phyloP scores from a whole-genome alignment of 2,888 invertebrate species.

The Ptilodon capucinus region DNA sequence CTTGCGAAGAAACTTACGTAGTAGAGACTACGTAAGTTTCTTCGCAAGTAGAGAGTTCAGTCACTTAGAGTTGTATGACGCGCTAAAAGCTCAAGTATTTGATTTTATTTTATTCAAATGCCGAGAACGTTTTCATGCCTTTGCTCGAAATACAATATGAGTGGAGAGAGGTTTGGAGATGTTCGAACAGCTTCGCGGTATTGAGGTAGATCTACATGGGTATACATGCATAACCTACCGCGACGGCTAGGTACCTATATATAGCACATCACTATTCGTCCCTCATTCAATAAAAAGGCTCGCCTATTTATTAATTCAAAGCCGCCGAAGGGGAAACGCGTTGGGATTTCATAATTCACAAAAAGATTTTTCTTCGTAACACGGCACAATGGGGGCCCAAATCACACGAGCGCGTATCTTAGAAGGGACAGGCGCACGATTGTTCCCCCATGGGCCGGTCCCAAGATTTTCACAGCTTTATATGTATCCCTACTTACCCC shows the following conservation, averaged over 20 bases:
- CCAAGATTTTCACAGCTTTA: slow-evolving; percentile 51
- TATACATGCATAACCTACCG: too few relatives aligned
- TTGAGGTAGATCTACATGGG: neutral
- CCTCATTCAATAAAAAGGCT: neutral
- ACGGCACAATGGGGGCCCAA: slow-evolving; percentile 47
- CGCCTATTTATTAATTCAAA: slow-evolving; percentile 19
- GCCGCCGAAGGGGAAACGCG: slow-evolving; percentile 29
- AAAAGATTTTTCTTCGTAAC: slow-evolving; percentile 44
- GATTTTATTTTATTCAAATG: slow-evolving; percentile 43
- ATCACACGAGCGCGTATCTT: slow-evolving; percentile 48
- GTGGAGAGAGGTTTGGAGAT: neutral
- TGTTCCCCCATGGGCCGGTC: slow-evolving; percentile 44
- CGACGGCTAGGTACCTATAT: too few relatives aligned
- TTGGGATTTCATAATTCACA: slow-evolving; percentile 41
- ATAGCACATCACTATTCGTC: neutral
- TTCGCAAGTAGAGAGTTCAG: too few relatives aligned
- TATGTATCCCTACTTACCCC: slow-evolving; percentile 33
- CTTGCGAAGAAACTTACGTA: too few relatives aligned
- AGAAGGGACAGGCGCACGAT: slow-evolving; percentile 42
- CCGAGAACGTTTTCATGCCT: slow-evolving; percentile 28
- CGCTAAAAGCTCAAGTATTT: slow-evolving; percentile 35
- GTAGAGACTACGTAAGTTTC: slow-evolving; percentile 12
- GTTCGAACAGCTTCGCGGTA: neutral
- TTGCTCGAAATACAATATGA: neutral
- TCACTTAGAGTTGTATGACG: slow-evolving; percentile 1